phyloP scores from a whole-genome alignment of 2,113 vertebrate species.

The Opisthocomus hoazin region DNA sequence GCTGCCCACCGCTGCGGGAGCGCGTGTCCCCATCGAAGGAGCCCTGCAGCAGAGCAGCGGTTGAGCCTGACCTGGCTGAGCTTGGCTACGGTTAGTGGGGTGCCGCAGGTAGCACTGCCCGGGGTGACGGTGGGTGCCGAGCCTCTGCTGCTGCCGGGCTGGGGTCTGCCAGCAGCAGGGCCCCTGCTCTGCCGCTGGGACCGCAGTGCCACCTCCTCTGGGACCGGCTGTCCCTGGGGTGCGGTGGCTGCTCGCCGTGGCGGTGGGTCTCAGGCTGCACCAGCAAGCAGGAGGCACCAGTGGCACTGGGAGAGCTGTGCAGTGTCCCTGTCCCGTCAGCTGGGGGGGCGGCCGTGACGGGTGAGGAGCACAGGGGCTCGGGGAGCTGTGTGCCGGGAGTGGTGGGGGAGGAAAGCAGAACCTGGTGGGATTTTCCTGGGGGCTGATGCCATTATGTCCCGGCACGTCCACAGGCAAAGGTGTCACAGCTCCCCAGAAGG shows the following conservation, averaged over 20 bases:
- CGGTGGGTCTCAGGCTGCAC: not conserved
- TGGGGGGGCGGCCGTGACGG: too few relatives aligned
- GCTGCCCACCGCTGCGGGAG: slow-evolving; percentile 74
- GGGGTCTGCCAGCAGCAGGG: not conserved
- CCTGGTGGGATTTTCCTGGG: not conserved
- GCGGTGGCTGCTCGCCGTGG: accelerated
- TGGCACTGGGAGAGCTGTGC: not conserved
- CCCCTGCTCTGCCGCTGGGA: not conserved
- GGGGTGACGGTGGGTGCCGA: not conserved
- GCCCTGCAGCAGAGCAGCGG: slow-evolving; percentile 74
- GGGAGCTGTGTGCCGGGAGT: not conserved
- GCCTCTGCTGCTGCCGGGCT: not conserved
- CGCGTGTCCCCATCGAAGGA: slow-evolving; percentile 76
- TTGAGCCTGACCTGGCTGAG: slow-evolving; percentile 71
- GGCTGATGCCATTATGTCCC: not conserved
- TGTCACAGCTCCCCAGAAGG: slow-evolving; percentile 69
- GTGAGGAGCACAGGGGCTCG: too few relatives aligned
- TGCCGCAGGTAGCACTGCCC: not conserved
- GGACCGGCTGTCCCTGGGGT: not conserved
- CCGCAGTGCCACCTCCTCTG: accelerated
- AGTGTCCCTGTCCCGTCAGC: not conserved
- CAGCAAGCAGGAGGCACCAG: not conserved
- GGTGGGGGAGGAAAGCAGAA: not conserved
- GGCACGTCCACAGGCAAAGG: slow-evolving; percentile 63
- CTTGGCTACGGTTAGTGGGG: slow-evolving; percentile 66